Conservation (phyloP, 1,140 invertebrate species). For the Araneus ventricosus region DNA sequence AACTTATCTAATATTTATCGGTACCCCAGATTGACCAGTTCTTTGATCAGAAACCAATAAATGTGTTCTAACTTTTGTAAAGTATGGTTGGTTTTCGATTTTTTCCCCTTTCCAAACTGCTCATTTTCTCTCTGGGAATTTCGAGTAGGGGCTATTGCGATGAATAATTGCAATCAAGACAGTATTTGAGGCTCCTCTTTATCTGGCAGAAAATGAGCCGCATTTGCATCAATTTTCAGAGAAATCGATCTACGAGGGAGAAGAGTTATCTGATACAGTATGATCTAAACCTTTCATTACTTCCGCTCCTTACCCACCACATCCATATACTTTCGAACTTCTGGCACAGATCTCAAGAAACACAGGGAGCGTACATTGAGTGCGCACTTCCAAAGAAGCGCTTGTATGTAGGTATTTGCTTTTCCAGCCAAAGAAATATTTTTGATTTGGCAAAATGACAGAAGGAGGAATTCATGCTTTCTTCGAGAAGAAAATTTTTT, state of each 20-base stretch:
- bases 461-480: no score
- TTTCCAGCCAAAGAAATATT: neutral
- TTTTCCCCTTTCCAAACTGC: neutral
- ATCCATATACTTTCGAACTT: slow-evolving; percentile 15
- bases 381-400: neutral
- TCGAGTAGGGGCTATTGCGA: neutral
- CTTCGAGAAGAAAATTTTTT: no score
- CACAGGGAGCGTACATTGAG: neutral
- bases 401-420: neutral
- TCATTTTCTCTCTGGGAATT: slow-evolving; percentile 1
- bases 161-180: slow-evolving; percentile 8
- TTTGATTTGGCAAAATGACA: neutral
- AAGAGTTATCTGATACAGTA: slow-evolving; percentile 61
- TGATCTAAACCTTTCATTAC: slow-evolving; percentile 66
- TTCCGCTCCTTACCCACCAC: neutral
- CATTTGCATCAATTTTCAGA: slow-evolving; percentile 61
- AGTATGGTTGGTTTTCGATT: neutral
- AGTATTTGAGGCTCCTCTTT: slow-evolving; percentile 28
- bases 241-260: slow-evolving; percentile 29
- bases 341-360: neutral
- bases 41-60: no score
- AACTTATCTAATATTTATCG: no score
- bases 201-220: neutral
- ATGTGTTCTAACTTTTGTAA: neutral
- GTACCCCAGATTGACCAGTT: no score